Evolutionary conservation across 1,140 invertebrate species (phyloP).

Genomic region (Tetramorium simillimum): DNA sequence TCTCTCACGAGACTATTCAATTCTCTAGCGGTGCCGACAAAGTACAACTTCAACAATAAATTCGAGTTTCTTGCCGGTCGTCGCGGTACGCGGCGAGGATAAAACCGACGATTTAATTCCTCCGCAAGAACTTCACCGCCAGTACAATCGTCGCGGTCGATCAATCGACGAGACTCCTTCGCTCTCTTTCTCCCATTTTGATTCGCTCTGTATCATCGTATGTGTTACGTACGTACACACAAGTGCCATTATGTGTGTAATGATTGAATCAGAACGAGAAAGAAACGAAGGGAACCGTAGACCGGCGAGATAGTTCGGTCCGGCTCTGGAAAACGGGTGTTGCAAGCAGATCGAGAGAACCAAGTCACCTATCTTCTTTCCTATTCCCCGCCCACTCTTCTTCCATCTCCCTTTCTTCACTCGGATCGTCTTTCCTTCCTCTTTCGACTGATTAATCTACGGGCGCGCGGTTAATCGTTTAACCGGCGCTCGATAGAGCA

Average conservation of each 20-base stretch:
- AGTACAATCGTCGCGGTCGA: slow-evolving; percentile 51
- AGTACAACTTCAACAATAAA: slow-evolving; percentile 54
- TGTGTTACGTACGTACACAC: background rate
- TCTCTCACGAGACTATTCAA: slow-evolving; percentile 54
- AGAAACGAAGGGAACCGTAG: background rate
- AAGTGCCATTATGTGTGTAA: background rate
- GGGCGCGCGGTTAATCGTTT: slow-evolving; percentile 79
- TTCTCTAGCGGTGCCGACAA: slow-evolving; percentile 34
- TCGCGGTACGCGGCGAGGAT: slow-evolving; percentile 21
- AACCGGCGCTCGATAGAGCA: slow-evolving; percentile 78
- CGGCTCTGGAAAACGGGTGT: slow-evolving; percentile 31
- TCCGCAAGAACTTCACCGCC: slow-evolving; percentile 45
- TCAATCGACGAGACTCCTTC: slow-evolving; percentile 40
- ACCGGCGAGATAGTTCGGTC: slow-evolving; percentile 12
- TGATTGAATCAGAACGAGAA: slow-evolving; percentile 36
- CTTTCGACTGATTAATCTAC: slow-evolving; percentile 76
- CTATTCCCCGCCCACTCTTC: background rate
- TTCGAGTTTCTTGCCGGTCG: slow-evolving; percentile 51
- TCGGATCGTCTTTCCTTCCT: slow-evolving; percentile 47
- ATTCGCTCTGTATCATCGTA: background rate
- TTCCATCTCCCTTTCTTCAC: background rate
- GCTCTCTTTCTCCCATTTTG: slow-evolving; percentile 16
- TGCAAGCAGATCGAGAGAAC: background rate
- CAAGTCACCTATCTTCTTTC: background rate
- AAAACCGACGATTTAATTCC: slow-evolving; percentile 58